Evolutionary conservation across 2,888 invertebrate species (phyloP).

Genomic region (Acanthococcus lagerstroemiae): DNA sequence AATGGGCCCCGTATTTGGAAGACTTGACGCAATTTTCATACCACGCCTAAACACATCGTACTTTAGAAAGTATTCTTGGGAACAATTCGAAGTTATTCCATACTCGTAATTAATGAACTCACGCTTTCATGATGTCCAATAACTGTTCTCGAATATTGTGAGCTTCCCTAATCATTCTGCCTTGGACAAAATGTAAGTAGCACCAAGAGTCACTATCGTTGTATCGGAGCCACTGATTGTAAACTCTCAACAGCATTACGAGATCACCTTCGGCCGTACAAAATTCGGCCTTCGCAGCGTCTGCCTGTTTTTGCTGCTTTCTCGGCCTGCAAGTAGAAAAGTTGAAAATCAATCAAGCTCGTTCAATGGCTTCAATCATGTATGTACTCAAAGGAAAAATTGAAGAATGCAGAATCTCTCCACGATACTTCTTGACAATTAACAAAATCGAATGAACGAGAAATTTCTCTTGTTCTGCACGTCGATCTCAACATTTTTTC

Average conservation of each 20-base stretch:
- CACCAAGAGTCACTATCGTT: conserved; percentile 1
- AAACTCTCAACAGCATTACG: background rate
- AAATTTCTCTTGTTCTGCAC: too few species aligned
- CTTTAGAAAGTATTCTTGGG: background rate
- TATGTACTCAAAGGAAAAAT: too few species aligned
- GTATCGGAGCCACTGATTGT: background rate
- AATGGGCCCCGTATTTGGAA: background rate
- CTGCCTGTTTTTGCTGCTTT: background rate
- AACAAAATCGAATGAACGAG: too few species aligned
- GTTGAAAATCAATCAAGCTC: too few species aligned
- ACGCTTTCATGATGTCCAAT: conserved; percentile 11
- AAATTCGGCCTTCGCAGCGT: background rate
- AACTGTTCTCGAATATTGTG: conserved; percentile 9
- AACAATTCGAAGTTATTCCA: background rate
- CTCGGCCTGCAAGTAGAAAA: too few species aligned
- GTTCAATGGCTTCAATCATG: too few species aligned
- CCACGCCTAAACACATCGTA: background rate
- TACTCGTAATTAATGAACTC: background rate
- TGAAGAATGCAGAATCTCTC: too few species aligned
- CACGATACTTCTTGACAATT: too few species aligned
- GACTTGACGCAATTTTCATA: background rate
- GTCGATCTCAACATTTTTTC: too few species aligned
- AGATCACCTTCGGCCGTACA: background rate
- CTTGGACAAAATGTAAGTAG: background rate
- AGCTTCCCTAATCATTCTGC: background rate